A percentile compares a stretch with the other conserved stretches of the same genome.
phyloP scores from a whole-genome alignment of 2,888 invertebrate genomes.

The Miltochrista miniata region DNA sequence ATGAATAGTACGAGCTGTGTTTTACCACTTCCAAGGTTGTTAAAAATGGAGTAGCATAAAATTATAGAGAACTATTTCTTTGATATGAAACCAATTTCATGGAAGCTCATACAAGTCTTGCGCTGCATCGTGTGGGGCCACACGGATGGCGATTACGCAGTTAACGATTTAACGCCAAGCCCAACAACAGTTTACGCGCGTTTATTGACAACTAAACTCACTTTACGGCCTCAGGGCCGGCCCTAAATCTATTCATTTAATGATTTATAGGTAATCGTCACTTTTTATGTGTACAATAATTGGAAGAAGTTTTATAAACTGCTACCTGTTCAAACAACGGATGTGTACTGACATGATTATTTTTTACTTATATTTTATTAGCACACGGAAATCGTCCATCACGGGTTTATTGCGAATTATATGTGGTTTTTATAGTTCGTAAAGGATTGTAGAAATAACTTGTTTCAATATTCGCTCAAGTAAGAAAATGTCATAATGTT shows the following conservation, averaged over 20 bases:
- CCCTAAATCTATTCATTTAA: slow-evolving; percentile 65
- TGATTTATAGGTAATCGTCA: slow-evolving; percentile 56
- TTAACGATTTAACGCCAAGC: slow-evolving; percentile 52
- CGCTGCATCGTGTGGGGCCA: slow-evolving; percentile 49
- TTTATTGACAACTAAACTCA: slow-evolving; percentile 66
- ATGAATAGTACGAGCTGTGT: too few species aligned
- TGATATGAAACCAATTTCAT: slow-evolving; percentile 26
- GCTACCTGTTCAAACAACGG: slow-evolving; percentile 36
- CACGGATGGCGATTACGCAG: slow-evolving; percentile 46
- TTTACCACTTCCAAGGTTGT: too few species aligned
- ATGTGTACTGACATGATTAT: slow-evolving; percentile 40
- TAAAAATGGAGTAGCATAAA: slow-evolving; percentile 11
- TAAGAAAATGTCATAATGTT: slow-evolving; percentile 24
- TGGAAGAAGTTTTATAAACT: slow-evolving; percentile 39
- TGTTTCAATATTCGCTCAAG: slow-evolving; percentile 20
- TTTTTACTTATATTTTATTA: slow-evolving; percentile 39
- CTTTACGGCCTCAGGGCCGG: slow-evolving; percentile 53
- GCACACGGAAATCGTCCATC: slow-evolving; percentile 38
- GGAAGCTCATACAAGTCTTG: slow-evolving; percentile 19
- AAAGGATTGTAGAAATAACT: slow-evolving; percentile 32
- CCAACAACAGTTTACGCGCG: slow-evolving; percentile 58
- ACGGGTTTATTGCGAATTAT: slow-evolving; percentile 33
- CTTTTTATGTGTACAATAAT: slow-evolving; percentile 46
- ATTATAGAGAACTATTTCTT: slow-evolving; percentile 26
- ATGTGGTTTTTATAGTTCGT: slow-evolving; percentile 33